Base-by-base conservation (phyloP, 2,888 invertebrate genomes). In the Dynastes grantii region DNA sequence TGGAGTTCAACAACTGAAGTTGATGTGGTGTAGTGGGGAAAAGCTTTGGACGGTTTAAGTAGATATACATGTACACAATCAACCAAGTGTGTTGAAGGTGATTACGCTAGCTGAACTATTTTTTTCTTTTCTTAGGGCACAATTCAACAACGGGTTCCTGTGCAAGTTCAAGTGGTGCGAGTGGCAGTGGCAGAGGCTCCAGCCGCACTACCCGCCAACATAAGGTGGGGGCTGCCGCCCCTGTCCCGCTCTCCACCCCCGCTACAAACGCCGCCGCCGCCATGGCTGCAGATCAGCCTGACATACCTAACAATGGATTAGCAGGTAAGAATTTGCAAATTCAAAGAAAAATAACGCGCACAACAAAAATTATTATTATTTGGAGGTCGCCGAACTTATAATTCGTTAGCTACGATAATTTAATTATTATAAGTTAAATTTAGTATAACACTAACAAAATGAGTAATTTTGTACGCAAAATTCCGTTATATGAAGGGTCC, bases 81-180 rank as follows among this genome's bases (percentile, higher is more conserved):
- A 45, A 8, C 8, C 2, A 11, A 22, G 45, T 45, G 8, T 8
- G 8, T 45, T 11, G 45, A 45, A 37, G 37, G 37, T 6, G 6
- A 2, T 45, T 2, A 8, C 8, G 5, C 32, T 45, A 11, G 8
- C 45, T n/a, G 8, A n/a, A n/a, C 55, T 2, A 55, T 55, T n/a
- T n/a, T 22, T 37, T 13, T 40, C 37, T 37, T 11, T 32, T 29
- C 11, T 65, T 79, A 88, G 88, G 87, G 86, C 88, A 88, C 87
- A 87, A 86, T 86, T 85, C 87, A 87, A 88, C 86, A 90, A 94
- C 92, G 92, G 92, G 92, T 92, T 93, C 92, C 90, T 92, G 92
- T 89, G 92, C 92, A 86, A 92, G 92, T 86, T 88, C 89, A 80
- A 88, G 89, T 90, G 86, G 89, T 90, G 81, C 90, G 90, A 86